Conservation (phyloP, 2,113 vertebrate species). For the Leuciscus idus region DNA sequence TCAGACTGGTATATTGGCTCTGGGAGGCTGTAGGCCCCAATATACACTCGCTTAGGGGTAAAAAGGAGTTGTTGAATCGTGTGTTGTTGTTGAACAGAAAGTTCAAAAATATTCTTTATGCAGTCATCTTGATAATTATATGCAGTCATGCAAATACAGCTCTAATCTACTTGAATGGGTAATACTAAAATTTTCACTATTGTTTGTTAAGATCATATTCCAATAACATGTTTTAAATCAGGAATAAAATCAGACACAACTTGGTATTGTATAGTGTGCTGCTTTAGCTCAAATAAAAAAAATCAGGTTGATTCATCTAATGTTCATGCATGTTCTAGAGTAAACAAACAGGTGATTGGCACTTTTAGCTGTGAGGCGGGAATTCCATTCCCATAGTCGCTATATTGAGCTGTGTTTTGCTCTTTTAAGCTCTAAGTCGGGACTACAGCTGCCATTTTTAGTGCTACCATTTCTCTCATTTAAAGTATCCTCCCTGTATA, state of each 20-base stretch:
- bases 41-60: too few species aligned
- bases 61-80: too few species aligned
- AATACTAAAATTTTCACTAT: background rate
- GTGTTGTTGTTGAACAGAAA: too few species aligned
- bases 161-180: background rate
- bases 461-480: background rate
- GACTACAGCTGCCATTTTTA: background rate
- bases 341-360: background rate
- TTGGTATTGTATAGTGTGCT: background rate
- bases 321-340: background rate
- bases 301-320: background rate
- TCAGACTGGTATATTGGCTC: background rate
- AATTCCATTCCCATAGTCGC: background rate
- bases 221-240: background rate
- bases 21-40: background rate
- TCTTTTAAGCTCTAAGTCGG: background rate
- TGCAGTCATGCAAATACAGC: background rate
- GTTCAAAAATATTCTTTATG: background rate
- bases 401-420: background rate
- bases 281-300: background rate
- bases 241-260: background rate
- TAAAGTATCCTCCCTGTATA: background rate
- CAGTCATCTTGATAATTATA: background rate
- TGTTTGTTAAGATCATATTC: background rate
- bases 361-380: background rate